These are phyloP conservation scores for Rhinoraja longicauda DNA, from an alignment of 2,797 vertebrate species.

Conservation along the genomic window DNA sequence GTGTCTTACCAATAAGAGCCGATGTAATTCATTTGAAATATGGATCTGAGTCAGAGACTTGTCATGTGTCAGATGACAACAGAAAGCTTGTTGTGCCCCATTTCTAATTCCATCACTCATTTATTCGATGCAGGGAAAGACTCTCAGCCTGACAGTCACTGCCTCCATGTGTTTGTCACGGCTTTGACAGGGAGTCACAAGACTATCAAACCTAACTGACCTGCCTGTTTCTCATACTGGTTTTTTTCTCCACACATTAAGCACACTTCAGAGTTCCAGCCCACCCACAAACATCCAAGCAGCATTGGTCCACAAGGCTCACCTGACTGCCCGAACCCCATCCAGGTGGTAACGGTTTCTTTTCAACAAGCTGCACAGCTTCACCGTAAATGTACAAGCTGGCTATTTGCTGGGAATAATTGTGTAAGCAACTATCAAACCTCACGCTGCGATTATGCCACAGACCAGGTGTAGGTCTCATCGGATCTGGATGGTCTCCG, in stretches of 20 bases:
- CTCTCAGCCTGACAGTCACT: conserved; percentile 49
- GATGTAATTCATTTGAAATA: conserved; percentile 29
- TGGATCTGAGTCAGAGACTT: conserved; percentile 42
- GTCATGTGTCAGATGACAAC: conserved; percentile 48
- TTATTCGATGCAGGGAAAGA: conserved; percentile 38
- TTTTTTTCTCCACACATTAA: conserved; percentile 43
- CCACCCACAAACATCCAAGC: conserved; percentile 47
- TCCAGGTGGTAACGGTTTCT: conserved; percentile 58
- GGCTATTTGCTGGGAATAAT: conserved; percentile 61
- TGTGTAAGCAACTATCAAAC: conserved; percentile 17
- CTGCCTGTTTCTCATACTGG: conserved; percentile 45
- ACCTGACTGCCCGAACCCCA: conserved; percentile 52
- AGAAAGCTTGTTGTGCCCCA: conserved; percentile 47
- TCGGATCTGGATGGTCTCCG: background rate
- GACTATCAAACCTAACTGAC: conserved; percentile 44
- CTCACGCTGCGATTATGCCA: background rate
- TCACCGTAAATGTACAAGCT: conserved; percentile 62
- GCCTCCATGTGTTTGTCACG: conserved; percentile 48
- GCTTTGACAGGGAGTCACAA: conserved; percentile 50
- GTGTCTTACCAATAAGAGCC: conserved; percentile 9
- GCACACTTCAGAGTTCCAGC: conserved; percentile 46
- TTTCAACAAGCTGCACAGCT: conserved; percentile 60
- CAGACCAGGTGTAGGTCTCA: background rate
- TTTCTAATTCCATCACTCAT: conserved; percentile 50
- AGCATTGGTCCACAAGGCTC: conserved; percentile 47